Conservation (phyloP, 1,140 invertebrate species). For the Idris sp. region DNA sequence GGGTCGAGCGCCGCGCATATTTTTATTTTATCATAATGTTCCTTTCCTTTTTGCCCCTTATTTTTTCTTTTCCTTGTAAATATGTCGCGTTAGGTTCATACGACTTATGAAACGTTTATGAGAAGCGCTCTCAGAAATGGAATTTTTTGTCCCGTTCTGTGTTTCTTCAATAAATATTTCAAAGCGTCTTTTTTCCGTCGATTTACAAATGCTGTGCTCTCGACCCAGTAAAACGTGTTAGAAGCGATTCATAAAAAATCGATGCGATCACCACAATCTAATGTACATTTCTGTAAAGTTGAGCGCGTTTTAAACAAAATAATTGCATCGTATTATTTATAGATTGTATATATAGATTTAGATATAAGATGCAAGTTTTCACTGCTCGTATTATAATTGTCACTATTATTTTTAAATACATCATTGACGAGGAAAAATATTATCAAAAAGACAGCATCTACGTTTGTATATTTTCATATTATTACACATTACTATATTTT, state of each 20-base stretch:
- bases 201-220: constrained; percentile 55
- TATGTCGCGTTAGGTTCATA: constrained; percentile 59
- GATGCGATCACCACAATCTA: constrained; percentile 67
- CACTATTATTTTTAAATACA: constrained; percentile 48
- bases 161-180: constrained; percentile 50
- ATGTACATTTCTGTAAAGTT: constrained; percentile 75
- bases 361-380: constrained; percentile 49
- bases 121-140: constrained; percentile 41
- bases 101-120: constrained; percentile 55
- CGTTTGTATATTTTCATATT: constrained; percentile 50
- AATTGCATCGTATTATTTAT: constrained; percentile 73
- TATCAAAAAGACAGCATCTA: constrained; percentile 56
- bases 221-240: constrained; percentile 48
- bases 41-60: constrained; percentile 55
- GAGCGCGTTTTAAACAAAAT: constrained; percentile 66
- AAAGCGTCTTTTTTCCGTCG: constrained; percentile 37
- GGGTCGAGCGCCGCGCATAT: constrained; percentile 58
- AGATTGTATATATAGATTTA: constrained; percentile 71
- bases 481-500: background rate
- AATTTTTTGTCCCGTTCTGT: constrained; percentile 42
- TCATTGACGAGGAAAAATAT: constrained; percentile 49
- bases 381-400: constrained; percentile 42
- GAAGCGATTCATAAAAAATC: constrained; percentile 51
- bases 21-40: constrained; percentile 59
- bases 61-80: no score